A percentile compares a stretch with the other conserved stretches of the same genome.
phyloP scores from a whole-genome alignment of 2,888 invertebrate species.

The Heteropelma amictum region DNA sequence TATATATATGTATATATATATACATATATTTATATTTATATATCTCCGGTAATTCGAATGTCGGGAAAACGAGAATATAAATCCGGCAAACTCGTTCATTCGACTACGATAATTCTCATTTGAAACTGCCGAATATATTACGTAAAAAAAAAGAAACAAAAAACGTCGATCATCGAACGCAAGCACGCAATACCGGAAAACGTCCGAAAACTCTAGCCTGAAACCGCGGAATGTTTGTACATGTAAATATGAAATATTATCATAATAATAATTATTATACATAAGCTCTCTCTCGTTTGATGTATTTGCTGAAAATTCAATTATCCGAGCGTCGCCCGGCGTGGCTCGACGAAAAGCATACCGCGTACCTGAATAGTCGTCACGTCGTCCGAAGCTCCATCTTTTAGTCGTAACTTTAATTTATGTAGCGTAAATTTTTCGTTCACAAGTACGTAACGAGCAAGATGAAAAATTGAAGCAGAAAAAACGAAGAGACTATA shows the following conservation, averaged over 20 bases:
- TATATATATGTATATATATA: no score
- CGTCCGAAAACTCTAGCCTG: conserved; percentile 18
- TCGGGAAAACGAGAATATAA: conserved; percentile 22
- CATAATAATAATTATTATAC: not conserved
- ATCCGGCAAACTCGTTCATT: conserved; percentile 10
- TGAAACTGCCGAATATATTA: conserved; percentile 41
- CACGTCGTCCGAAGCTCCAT: conserved; percentile 17
- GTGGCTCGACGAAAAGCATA: conserved; percentile 20
- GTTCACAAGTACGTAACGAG: conserved; percentile 23
- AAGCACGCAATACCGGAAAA: not conserved
- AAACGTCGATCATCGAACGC: not conserved
- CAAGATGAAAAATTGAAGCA: not conserved
- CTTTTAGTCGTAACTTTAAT: conserved; percentile 4
- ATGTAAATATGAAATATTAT: conserved; percentile 17
- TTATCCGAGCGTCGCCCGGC: conserved; percentile 1
- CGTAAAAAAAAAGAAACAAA: conserved; percentile 16
- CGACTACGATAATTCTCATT: conserved; percentile 15
- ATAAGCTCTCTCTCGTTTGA: not conserved
- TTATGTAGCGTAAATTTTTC: not conserved
- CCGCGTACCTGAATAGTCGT: conserved; percentile 39
- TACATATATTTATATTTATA: no score
- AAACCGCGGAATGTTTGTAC: conserved; percentile 17
- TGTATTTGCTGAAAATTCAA: conserved; percentile 1
- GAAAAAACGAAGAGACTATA: not conserved
- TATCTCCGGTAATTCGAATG: no score